Evolutionary conservation across 2,113 vertebrate species (phyloP), one percentile per base, ranked within the genome.

Genomic region (Oenanthe oenanthe): DNA sequence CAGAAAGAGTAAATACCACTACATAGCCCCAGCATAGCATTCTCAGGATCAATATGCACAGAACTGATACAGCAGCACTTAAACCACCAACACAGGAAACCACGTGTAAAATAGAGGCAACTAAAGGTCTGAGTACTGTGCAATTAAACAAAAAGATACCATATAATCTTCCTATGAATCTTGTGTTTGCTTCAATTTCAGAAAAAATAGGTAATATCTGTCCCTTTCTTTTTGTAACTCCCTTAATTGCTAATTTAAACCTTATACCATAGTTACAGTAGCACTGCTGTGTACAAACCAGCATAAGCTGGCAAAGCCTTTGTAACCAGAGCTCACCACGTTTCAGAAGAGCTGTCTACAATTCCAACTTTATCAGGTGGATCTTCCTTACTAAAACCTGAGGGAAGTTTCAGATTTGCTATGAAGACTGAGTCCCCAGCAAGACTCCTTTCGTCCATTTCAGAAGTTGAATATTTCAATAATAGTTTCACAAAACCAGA

Each of bases 21-120:
- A 13, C 26, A 42, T 2, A 15, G 22, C 25, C 34, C 6, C 24
- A 40, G 24, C 5, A 58, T 0, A 47, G 31, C 13, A n/a, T 22
- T 51, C 28, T 51, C 56, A 19, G 38, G 19, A 65, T 57, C 32
- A 57, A 0, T 6, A 38, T 2, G 12, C 32, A 56, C 65, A 43
- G 21, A 81, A 54, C 13, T 32, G 50, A 60, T 7, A 72, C 17
- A 63, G 11, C 28, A 65, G 13, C 40, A 66, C 34, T 38, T 47
- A 14, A 7, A 61, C 17, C 50, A 53, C 10, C 31, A 4, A 14
- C 62, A 84, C 9, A 75, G 47, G 67, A 74, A 86, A 54, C 5
- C 5, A 66, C 3, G 0, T 24, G 32, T 4, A 36, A 61, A 80
- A 28, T 1, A 65, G 17, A 83, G 25, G 50, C 28, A 83, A 45